Conservation (phyloP, 37 sponge, comb jelly and placozoan species). For the Hormiphora californensis region DNA sequence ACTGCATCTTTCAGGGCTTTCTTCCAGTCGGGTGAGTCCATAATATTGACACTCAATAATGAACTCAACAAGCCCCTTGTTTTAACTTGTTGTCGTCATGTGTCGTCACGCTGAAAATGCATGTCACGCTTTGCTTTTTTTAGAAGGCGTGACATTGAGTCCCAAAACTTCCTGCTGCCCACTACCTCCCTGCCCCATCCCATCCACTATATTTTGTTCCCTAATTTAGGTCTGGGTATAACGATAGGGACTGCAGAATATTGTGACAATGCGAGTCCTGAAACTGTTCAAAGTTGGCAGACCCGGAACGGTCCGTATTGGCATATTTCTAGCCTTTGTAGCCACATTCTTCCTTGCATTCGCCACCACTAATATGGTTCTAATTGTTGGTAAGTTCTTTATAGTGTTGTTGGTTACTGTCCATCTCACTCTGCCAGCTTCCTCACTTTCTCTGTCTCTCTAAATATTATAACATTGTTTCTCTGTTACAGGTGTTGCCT, state of each 20-base stretch:
- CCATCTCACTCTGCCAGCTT: background rate
- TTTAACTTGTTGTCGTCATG: no score
- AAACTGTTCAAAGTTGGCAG: slow-evolving; percentile 15
- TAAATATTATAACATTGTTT: no score
- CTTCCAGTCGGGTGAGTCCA: background rate
- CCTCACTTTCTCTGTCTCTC: no score
- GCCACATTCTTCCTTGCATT: slow-evolving; percentile 48
- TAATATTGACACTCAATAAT: background rate
- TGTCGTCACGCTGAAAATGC: no score
- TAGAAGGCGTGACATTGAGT: no score
- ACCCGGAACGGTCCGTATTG: background rate
- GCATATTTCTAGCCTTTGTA: slow-evolving; percentile 21
- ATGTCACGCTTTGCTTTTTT: no score
- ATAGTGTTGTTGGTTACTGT: background rate
- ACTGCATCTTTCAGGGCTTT: background rate
- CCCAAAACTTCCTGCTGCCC: no score
- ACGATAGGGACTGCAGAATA: background rate
- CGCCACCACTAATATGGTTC: background rate
- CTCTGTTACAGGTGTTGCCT: background rate
- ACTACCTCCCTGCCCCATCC: no score
- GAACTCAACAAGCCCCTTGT: no score
- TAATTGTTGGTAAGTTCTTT: slow-evolving; percentile 10
- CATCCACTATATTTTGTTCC: no score
- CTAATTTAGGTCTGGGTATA: slow-evolving; percentile 24
- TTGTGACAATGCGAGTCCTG: background rate